A percentile compares a stretch with the other conserved stretches of the same genome.
These are phyloP conservation scores for Chrysolophus pictus DNA, from an alignment of 2,797 vertebrate species.

Conservation along the genomic window DNA sequence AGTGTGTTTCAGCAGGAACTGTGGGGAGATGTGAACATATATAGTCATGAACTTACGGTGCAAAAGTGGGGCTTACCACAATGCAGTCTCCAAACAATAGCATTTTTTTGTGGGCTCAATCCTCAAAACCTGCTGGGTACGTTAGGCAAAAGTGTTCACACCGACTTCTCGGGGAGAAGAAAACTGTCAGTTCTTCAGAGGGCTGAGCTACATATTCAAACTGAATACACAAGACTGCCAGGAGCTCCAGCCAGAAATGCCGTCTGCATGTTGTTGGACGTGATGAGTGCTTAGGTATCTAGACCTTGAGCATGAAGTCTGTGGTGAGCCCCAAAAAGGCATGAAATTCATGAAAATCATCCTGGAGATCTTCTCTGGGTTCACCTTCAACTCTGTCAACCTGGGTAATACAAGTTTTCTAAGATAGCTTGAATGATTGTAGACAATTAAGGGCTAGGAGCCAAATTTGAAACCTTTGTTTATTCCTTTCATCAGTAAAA, in stretches of 20 bases:
- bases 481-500: background rate
- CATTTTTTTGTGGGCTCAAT: background rate
- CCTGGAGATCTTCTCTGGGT: background rate
- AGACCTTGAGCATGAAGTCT: background rate
- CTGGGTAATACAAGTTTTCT: background rate
- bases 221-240: conserved; percentile 32
- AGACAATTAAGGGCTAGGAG: background rate
- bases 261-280: conserved; percentile 48
- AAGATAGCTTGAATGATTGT: background rate
- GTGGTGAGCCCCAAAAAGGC: background rate
- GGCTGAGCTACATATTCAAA: background rate
- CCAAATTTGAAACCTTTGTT: conserved; percentile 11
- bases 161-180: conserved; percentile 4
- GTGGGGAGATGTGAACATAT: background rate
- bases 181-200: background rate
- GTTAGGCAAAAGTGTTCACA: background rate
- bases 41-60: background rate
- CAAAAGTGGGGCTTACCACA: background rate
- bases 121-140: background rate
- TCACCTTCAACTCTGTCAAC: background rate
- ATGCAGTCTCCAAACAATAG: background rate
- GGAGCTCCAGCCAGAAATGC: conserved; percentile 46
- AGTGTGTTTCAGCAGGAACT: background rate
- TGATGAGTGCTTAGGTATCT: background rate
- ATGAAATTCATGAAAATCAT: background rate